These are phyloP conservation scores for Macaca fascicularis DNA, from an alignment of 2,113 vertebrate species.

Conservation along the genomic window DNA sequence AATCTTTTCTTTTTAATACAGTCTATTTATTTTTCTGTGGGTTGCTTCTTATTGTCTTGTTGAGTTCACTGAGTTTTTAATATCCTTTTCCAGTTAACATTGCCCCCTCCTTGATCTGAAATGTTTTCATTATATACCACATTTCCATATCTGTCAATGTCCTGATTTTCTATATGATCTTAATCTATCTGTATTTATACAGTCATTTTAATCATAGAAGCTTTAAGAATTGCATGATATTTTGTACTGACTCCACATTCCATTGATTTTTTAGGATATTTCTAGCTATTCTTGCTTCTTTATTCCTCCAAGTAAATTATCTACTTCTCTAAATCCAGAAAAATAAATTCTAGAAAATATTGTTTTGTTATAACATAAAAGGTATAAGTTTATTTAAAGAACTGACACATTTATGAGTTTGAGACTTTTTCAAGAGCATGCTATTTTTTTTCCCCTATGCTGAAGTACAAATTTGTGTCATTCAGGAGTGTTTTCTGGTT, in stretches of 20 bases:
- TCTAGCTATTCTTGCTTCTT: neutral
- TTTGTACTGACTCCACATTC: neutral
- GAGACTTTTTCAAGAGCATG: neutral
- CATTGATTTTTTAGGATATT: neutral
- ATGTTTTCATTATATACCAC: neutral
- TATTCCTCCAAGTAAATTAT: neutral
- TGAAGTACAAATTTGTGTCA: neutral
- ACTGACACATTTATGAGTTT: neutral
- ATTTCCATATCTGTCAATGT: neutral
- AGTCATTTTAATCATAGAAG: neutral
- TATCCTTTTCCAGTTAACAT: neutral
- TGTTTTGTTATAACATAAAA: neutral
- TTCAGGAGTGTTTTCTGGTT: neutral
- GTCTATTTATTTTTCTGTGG: neutral
- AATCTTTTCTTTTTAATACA: neutral
- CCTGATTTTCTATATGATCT: neutral
- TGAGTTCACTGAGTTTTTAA: neutral
- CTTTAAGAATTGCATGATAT: neutral
- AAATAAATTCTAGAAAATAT: neutral
- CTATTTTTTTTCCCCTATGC: neutral
- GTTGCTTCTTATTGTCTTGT: neutral
- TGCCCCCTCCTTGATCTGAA: neutral
- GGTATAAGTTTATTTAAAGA: neutral
- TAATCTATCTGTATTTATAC: neutral
- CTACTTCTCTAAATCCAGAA: neutral